phyloP scores from a whole-genome alignment of 2,888 invertebrate species.

The Galerucella calmariensis region DNA sequence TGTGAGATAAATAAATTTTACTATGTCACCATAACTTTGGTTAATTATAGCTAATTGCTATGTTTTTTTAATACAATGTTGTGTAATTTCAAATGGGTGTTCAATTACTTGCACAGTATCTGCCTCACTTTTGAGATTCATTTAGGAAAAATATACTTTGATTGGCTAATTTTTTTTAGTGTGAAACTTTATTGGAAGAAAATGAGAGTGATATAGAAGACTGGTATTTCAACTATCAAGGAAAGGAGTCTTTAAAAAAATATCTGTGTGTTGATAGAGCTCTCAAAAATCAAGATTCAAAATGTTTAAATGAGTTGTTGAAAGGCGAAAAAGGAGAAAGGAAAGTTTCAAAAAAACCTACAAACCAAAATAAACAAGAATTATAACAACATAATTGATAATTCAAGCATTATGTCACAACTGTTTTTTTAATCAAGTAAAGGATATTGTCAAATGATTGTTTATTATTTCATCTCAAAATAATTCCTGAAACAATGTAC shows the following conservation, averaged over 20 bases:
- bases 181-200: constrained; percentile 87
- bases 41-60: no score
- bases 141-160: no score
- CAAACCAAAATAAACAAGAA: constrained; percentile 10
- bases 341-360: constrained; percentile 39
- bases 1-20: no score
- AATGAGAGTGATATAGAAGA: constrained; percentile 88
- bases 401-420: background rate
- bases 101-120: no score
- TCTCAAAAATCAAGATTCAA: constrained; percentile 74
- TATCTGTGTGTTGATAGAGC: constrained; percentile 84
- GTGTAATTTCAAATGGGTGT: no score
- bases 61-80: no score
- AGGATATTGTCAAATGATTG: no score
- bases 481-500: no score
- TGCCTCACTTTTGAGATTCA: no score
- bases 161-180: constrained; percentile 64
- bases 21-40: no score
- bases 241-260: constrained; percentile 73
- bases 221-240: constrained; percentile 91
- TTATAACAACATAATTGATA: constrained; percentile 1
- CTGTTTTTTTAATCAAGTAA: background rate
- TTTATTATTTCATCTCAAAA: no score
- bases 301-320: constrained; percentile 73
- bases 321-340: constrained; percentile 61